Evolutionary conservation across 1,140 invertebrate species (phyloP), one percentile per base, ranked within the genome.

Genomic region (Spodoptera frugiperda): DNA sequence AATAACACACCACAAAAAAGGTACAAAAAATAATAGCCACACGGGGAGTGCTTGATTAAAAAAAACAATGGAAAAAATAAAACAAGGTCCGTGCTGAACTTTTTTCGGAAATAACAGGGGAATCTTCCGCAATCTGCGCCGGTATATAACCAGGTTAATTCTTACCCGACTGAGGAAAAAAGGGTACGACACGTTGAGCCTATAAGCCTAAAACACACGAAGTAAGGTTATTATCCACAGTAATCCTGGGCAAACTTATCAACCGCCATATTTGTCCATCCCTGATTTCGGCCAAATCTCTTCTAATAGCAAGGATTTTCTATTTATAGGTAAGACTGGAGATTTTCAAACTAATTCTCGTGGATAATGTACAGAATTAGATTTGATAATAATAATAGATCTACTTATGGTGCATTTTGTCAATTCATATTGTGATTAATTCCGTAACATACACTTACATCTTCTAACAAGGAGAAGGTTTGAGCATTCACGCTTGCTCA

Each of bases 141-240:
- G 6, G 55, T 59, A 12, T 59, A 21, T 59, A n/a, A 14, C 55
- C 4, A 59, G 19, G 25, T 33, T 33, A 25, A n/a, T 59, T 21
- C 55, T 33, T 33, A 59, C 1, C 33, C 55, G 2, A 61, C 4
- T 12, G 48, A 67, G 46, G 63, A 67, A 67, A 65, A 17, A 59
- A 59, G 33, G 55, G 30, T 39, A n/a, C 4, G 57, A 11, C n/a
- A 61, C 15, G 30, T 61, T 61, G n/a, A 61, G n/a, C 57, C 57
- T 39, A 6, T 61, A 61, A 61, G 57, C 30, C 57, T 44, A n/a
- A 15, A 39, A 61, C 30, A 61, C 44, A 39, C 15, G 30, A 44
- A 61, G 57, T 61, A 14, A 39, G 57, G 57, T 61, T 61, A 61
- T 61, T 61, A 61, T 44, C 57, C n/a, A 15, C 2, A 15, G 10